Base-by-base conservation (phyloP, 2,888 invertebrate species). In the Pristionchus exspectatus region DNA sequence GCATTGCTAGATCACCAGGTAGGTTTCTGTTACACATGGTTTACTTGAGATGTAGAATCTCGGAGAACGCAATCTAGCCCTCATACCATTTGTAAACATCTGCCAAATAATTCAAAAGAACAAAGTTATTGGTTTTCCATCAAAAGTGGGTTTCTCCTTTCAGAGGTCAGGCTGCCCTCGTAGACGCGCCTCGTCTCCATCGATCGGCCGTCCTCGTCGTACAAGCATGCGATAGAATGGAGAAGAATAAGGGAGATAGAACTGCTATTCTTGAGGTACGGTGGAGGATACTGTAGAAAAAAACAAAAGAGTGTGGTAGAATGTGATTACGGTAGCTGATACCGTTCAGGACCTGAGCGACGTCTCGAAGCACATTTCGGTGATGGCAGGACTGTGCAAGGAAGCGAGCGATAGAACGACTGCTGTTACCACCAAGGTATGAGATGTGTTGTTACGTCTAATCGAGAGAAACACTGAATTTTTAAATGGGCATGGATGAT, bases 331-430 rank as follows among this genome's bases (percentile, higher is more conserved):
- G 83, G 83, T 84, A 84, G 9, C n/a, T 21, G n/a, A 27, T 74
- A 59, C 63, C 12, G 2, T 69, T 14, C 89, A 89, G 89, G 89
- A 89, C 97, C 97, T 4, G 98, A 98, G 98, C 0, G 97, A 97
- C 91, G 97, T 99, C 87, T 99, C 99, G 24, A 98, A 98, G 95
- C 98, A 99, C 96, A 98, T 99, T 0, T 97, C 98, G 91, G 97
- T 98, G 14, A 96, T 99, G 87, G 99, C 99, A 96, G 98, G 98
- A 95, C 97, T 98, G 69, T 99, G 99, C 95, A 97, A 98, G 56
- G 96, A 97, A 88, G 98, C 99, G 0, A 98, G 98, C 56, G 97
- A 97, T 91, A 97, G 97, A 95, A 98, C 98, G 1, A 96, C 96
- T 7, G 59, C 77, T n/a, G 88, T 88, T 12, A 59, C 77, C 10